Conservation (phyloP, 2,797 vertebrate genomes). For the Dromococcyx pavoninus region DNA sequence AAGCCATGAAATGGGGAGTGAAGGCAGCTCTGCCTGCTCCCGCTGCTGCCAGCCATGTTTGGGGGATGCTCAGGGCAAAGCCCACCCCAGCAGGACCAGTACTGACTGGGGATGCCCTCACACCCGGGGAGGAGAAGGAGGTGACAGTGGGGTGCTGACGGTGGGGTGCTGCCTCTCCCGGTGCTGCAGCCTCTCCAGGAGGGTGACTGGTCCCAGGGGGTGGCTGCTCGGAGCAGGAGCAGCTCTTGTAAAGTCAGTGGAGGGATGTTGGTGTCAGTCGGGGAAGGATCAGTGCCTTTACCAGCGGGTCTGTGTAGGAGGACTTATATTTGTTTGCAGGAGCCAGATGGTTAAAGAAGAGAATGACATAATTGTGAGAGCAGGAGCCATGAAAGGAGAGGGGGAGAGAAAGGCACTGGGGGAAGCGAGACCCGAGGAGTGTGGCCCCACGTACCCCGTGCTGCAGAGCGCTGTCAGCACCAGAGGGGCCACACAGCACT, state of each 20-base stretch:
- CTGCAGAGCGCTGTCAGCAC: not conserved
- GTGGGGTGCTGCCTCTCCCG: not conserved
- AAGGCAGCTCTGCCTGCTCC: not conserved
- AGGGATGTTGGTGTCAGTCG: not conserved
- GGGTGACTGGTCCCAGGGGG: not conserved
- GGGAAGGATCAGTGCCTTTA: conserved; percentile 42
- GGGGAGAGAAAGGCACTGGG: not conserved
- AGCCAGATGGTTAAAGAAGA: conserved; percentile 61
- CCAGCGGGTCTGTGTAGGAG: conserved; percentile 56
- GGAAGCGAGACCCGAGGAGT: not conserved
- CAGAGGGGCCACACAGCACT: too few species aligned
- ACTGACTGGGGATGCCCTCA: too few species aligned
- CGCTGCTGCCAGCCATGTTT: rapidly evolving
- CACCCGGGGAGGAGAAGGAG: too few species aligned
- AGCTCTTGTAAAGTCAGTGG: rapidly evolving
- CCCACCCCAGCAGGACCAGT: too few species aligned
- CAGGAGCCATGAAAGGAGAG: not conserved
- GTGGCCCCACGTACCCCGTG: rapidly evolving
- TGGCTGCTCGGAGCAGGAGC: rapidly evolving
- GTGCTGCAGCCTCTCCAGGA: not conserved
- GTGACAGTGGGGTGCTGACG: rapidly evolving
- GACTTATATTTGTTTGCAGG: conserved; percentile 57
- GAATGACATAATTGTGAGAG: conserved; percentile 36
- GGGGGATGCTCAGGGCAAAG: rapidly evolving
- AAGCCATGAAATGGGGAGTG: not conserved